Conservation (phyloP, 2,797 vertebrate species). For the Lerista edwardsae region DNA sequence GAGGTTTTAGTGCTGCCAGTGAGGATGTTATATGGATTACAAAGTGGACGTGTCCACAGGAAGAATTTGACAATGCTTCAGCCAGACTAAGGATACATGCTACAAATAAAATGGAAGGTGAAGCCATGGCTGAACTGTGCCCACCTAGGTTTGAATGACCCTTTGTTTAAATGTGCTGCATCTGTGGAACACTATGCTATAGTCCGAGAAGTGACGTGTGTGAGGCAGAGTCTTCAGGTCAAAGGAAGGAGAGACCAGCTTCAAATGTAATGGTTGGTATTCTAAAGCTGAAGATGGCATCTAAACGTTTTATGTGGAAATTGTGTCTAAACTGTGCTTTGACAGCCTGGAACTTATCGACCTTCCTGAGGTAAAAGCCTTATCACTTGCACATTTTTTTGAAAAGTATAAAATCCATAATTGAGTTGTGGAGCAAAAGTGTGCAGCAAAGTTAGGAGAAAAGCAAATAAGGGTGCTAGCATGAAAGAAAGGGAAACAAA, state of each 20-base stretch:
- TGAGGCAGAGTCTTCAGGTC: conserved; percentile 31
- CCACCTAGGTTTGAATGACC: neutral
- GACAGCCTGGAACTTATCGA: conserved; percentile 33
- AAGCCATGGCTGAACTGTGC: neutral
- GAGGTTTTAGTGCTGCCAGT: neutral
- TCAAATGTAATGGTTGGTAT: conserved; percentile 50
- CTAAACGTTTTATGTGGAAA: conserved; percentile 25
- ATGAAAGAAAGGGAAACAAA: conserved; percentile 21
- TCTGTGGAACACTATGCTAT: neutral
- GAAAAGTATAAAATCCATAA: conserved; percentile 45
- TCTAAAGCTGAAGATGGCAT: conserved; percentile 51
- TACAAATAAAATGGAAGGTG: neutral
- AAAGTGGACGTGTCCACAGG: neutral
- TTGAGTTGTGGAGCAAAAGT: neutral
- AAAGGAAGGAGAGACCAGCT: conserved; percentile 45
- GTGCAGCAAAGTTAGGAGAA: too few species aligned
- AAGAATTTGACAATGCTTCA: neutral
- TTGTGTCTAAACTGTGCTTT: conserved; percentile 31
- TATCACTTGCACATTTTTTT: conserved; percentile 48
- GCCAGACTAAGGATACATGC: neutral
- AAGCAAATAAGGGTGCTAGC: neutral
- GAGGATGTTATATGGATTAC: neutral
- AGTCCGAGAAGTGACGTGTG: conserved; percentile 13
- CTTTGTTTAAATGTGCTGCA: too few species aligned
- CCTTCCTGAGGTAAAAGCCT: conserved; percentile 43